Base-by-base conservation (phyloP, 2,888 invertebrate genomes). In the Melipona beecheii region DNA sequence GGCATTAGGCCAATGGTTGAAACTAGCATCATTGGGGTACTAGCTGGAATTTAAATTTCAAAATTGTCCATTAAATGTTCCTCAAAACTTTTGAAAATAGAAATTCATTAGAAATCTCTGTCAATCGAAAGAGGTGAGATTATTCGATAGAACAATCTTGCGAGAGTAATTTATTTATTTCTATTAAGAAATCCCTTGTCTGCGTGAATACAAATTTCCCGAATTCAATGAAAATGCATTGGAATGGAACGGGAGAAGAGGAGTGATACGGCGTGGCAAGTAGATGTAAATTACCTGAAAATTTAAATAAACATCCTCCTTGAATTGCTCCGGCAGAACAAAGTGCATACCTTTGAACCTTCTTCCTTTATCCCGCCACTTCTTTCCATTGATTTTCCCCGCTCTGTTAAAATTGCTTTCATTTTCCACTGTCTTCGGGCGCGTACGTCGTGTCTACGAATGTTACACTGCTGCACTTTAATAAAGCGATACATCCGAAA, bases 221-320 rank as follows among this genome's bases (percentile, higher is more conserved):
- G 76, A 68, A 79, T 76, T 71, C 71, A 81, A 76, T 66, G 66
- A 77, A 62, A 60, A 31, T 64, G 58, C 69, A 62, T 72, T 65
- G 64, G 69, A 56, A n/a, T 36, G 19, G 43, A 56, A 73, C 24
- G 68, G 49, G 56, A 43, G 60, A 78, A 43, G 79, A 70, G 50
- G 79, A 68, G 70, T 43, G 79, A 79, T 84, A 64, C 79, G 70
- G 81, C 78, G 81, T 79, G 81, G 89, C 82, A 85, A 84, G 87
- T 87, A 83, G 86, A 89, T 89, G 85, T 90, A 89, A 90, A 88
- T 90, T 81, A 88, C 86, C 82, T 81, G 75, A 89, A 87, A 88
- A 87, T 88, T 88, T 88, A 88, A 88, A 88, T 85, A 86, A 89
- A 89, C 85, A 90, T 83, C 80, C 86, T 68, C 83, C 52, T 77